phyloP scores from a whole-genome alignment of 92 coral and sea anemone genomes.

The Porites divaricata region DNA sequence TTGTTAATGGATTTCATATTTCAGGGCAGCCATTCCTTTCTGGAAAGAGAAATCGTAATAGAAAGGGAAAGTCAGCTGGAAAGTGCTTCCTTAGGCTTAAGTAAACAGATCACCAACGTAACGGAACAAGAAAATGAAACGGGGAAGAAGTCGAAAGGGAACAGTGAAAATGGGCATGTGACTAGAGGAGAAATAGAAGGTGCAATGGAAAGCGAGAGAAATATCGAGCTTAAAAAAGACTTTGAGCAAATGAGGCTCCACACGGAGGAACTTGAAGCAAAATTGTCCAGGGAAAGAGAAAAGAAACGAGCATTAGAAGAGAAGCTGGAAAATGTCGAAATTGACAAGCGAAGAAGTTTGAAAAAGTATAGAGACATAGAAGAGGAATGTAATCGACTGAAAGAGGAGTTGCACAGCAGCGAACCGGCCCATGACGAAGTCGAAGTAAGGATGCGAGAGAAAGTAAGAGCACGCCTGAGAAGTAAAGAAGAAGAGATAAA shows the following conservation, averaged over 20 bases:
- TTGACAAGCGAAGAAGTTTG: constrained; percentile 11
- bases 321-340: constrained; percentile 29
- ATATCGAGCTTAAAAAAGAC: constrained; percentile 18
- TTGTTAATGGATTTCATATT: constrained; percentile 18
- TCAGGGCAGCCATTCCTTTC: constrained; percentile 25
- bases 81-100: not conserved
- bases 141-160: not conserved
- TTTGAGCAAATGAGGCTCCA: constrained; percentile 14
- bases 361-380: constrained; percentile 24
- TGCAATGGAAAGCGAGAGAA: not conserved
- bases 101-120: not conserved
- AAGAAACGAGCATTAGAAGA: constrained; percentile 19
- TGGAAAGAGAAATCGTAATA: constrained; percentile 24
- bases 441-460: constrained; percentile 13
- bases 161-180: not conserved
- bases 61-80: constrained; percentile 20
- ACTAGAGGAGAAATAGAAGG: not conserved
- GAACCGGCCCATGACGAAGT: not conserved
- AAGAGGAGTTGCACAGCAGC: constrained; percentile 12
- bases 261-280: constrained; percentile 28
- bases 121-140: not conserved
- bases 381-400: constrained; percentile 38
- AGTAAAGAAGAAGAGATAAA: constrained; percentile 35
- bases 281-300: constrained; percentile 23
- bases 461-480: constrained; percentile 10